Percentiles rank a stretch among this genome's conserved stretches.
phyloP scores from a whole-genome alignment of 2,888 invertebrate genomes.

The Macrosiphum euphorbiae region DNA sequence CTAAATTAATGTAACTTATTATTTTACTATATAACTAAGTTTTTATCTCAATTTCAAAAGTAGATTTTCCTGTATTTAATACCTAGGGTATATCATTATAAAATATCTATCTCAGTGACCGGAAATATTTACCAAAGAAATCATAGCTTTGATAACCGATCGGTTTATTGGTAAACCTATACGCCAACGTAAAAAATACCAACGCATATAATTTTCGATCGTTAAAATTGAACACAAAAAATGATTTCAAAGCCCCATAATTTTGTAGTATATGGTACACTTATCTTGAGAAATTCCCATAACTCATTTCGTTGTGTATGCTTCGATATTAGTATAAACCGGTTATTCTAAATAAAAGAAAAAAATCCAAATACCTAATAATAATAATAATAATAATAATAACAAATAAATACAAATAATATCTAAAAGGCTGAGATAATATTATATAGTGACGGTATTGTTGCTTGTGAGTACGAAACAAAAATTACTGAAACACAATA shows the following conservation, averaged over 20 bases:
- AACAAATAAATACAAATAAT: neutral
- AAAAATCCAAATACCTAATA: neutral
- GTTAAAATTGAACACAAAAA: constrained; percentile 33
- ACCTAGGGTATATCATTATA: neutral
- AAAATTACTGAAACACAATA: neutral
- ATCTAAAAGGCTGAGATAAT: neutral
- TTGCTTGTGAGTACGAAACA: neutral
- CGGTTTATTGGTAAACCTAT: neutral
- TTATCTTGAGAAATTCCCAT: constrained; percentile 13
- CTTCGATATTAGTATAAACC: neutral
- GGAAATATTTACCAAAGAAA: neutral
- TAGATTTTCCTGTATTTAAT: neutral
- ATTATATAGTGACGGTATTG: neutral
- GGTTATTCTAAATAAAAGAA: neutral
- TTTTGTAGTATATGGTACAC: neutral
- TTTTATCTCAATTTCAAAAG: neutral
- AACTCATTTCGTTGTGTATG: constrained; percentile 20
- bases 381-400: neutral
- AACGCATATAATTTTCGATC: constrained; percentile 2
- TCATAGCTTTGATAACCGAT: neutral
- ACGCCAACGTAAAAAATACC: neutral
- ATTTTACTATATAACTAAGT: neutral
- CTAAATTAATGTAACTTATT: neutral
- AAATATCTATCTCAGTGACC: neutral
- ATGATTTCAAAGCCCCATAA: neutral